Percentiles rank a stretch among this genome's conserved stretches.
Conservation (phyloP, 2,797 vertebrate genomes). For the Gadopsis marmoratus region DNA sequence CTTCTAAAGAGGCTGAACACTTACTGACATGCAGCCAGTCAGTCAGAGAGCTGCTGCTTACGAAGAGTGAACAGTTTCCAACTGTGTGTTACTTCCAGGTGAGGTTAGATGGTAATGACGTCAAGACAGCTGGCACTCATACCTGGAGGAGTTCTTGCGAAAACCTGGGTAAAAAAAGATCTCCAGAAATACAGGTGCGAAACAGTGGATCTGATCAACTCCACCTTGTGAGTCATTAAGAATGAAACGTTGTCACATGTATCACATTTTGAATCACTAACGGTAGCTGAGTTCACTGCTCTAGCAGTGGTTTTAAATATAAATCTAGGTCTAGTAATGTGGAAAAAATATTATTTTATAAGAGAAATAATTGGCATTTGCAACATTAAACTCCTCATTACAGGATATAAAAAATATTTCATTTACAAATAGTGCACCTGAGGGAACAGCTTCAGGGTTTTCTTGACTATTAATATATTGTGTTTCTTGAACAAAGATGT, state of each 20-base stretch:
- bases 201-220: not conserved
- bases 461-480: not conserved
- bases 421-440: not conserved
- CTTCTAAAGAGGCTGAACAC: conserved; percentile 15
- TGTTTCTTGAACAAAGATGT: not conserved
- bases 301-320: not conserved
- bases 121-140: conserved; percentile 7
- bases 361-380: not conserved
- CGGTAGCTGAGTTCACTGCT: not conserved
- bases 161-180: not conserved
- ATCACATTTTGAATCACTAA: not conserved
- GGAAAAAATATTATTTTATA: too few relatives aligned
- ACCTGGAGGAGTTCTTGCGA: not conserved
- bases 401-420: not conserved
- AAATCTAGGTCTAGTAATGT: not conserved
- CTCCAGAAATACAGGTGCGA: not conserved
- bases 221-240: not conserved
- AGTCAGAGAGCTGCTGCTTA: conserved; percentile 25
- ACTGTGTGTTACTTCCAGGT: not conserved
- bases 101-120: not conserved
- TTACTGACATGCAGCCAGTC: conserved; percentile 14
- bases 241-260: not conserved
- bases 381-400: not conserved
- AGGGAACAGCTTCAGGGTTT: not conserved
- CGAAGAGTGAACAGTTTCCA: conserved; percentile 16